Percentiles rank a stretch among this genome's conserved stretches.
Conservation (phyloP, 2,888 invertebrate species). For the Drosophila kanekoi region DNA sequence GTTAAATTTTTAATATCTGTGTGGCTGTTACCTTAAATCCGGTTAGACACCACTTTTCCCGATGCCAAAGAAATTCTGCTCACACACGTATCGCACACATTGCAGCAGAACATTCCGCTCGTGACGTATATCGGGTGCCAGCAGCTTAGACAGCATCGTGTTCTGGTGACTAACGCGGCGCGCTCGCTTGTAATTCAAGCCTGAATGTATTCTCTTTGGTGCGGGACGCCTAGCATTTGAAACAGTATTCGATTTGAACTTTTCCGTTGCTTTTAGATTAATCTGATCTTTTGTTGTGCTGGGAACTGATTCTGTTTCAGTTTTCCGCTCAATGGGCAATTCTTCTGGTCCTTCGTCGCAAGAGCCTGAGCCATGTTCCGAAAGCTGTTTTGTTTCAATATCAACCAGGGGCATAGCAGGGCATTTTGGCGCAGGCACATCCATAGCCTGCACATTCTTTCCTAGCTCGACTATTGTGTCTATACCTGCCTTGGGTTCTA, state of each 20-base stretch:
- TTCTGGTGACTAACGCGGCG: conserved; percentile 73
- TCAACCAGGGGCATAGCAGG: fast-evolving
- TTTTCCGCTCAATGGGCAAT: conserved; percentile 62
- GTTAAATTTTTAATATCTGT: conserved; percentile 11
- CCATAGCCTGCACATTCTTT: background rate
- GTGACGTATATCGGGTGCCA: conserved; percentile 92
- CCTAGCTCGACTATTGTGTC: background rate
- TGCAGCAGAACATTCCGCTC: conserved; percentile 95
- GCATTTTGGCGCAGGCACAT: background rate
- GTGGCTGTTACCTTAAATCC: background rate
- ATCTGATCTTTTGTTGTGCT: background rate
- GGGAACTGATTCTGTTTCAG: conserved; percentile 18
- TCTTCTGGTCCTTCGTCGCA: conserved; percentile 75
- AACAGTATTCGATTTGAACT: background rate
- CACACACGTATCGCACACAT: conserved; percentile 92
- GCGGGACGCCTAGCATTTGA: conserved; percentile 14
- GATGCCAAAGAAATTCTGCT: conserved; percentile 90
- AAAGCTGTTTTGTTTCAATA: background rate
- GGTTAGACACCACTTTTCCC: conserved; percentile 27
- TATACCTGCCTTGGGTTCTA: background rate
- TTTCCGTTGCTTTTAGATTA: background rate
- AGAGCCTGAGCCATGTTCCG: conserved; percentile 15
- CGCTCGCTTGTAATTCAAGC: conserved; percentile 75
- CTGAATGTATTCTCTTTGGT: conserved; percentile 41
- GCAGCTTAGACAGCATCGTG: conserved; percentile 89